phyloP scores from a whole-genome alignment of 2,797 vertebrate species.

The Hypotaenidia philippensis region DNA sequence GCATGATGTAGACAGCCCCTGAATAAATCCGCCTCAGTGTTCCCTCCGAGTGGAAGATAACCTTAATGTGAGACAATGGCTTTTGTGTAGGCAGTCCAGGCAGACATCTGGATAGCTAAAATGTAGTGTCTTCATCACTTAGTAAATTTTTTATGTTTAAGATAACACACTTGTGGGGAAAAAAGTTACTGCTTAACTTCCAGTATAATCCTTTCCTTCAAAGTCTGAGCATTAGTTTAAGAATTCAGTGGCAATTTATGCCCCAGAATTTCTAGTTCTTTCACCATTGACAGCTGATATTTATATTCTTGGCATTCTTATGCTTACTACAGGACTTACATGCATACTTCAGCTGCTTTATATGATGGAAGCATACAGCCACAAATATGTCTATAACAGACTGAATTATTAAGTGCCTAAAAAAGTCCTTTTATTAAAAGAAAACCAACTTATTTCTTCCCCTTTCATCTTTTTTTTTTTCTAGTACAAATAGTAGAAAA shows the following conservation, averaged over 20 bases:
- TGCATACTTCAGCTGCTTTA: not conserved
- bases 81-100: not conserved
- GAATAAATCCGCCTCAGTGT: not conserved
- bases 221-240: not conserved
- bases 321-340: not conserved
- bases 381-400: not conserved
- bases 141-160: not conserved
- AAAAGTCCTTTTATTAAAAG: not conserved
- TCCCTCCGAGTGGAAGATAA: not conserved
- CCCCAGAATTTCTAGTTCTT: not conserved
- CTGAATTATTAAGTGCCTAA: not conserved
- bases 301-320: not conserved
- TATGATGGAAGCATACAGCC: not conserved
- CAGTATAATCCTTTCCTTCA: not conserved
- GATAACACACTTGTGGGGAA: not conserved
- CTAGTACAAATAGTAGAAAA: not conserved
- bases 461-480: not conserved
- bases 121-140: not conserved
- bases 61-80: not conserved
- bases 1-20: not conserved
- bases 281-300: not conserved
- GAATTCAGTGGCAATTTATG: not conserved
- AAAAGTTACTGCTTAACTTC: not conserved
- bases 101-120: not conserved
- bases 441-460: not conserved